These are phyloP conservation scores for Sciurus carolinensis DNA, from an alignment of 2,797 vertebrate genomes.

Conservation along the genomic window DNA sequence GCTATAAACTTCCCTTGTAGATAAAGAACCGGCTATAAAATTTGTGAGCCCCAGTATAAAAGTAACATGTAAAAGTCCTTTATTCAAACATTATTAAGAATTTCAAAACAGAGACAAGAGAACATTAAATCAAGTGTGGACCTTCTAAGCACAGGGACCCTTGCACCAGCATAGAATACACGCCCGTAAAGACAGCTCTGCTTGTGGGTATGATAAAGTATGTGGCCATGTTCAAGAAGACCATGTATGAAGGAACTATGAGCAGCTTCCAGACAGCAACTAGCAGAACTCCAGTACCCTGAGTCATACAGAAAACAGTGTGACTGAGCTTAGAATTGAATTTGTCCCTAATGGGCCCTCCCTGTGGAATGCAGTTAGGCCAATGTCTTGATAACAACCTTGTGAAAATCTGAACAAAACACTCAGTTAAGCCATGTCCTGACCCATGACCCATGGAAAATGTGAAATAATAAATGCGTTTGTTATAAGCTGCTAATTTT, in stretches of 20 bases:
- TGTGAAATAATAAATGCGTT: neutral
- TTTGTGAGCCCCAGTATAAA: neutral
- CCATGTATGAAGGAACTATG: neutral
- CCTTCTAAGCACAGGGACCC: neutral
- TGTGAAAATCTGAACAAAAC: neutral
- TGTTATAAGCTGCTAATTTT: neutral
- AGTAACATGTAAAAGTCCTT: neutral
- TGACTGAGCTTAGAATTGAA: neutral
- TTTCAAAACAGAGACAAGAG: neutral
- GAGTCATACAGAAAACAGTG: neutral
- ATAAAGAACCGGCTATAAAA: neutral
- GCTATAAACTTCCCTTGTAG: neutral
- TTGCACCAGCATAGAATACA: neutral
- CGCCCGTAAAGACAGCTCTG: neutral
- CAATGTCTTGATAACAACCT: neutral
- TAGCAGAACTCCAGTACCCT: neutral
- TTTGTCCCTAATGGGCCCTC: neutral
- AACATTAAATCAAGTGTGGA: neutral
- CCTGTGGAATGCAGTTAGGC: neutral
- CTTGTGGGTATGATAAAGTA: neutral
- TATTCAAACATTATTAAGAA: neutral
- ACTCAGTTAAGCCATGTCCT: neutral
- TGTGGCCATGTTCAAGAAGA: neutral
- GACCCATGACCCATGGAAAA: neutral
- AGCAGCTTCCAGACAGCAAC: neutral